Base-by-base conservation (phyloP, 1,140 invertebrate genomes). In the Bombus superbus region DNA sequence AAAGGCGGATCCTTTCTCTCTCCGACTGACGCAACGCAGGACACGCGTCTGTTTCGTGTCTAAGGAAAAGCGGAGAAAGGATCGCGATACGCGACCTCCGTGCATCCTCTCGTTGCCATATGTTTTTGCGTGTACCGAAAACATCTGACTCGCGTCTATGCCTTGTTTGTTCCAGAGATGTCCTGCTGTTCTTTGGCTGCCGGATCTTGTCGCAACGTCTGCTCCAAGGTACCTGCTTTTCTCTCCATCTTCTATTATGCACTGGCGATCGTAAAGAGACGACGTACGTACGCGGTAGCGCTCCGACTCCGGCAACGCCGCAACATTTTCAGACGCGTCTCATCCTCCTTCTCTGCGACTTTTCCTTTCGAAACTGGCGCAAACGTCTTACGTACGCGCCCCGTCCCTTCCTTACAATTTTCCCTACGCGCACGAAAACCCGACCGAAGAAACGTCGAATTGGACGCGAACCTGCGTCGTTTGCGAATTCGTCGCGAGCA, bases 151-250 rank as follows among this genome's bases (percentile, higher is more conserved):
- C 72, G 76, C 83, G 59, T 84, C 77, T 40, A 4, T 74, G 62
- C 62, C 82, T 88, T 86, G 72, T 88, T 81, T 92, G 73, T 94
- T 93, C n/a, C 93, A 94, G 93, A 94, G 81, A 94, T 94, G 86
- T 91, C 92, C 74, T 94, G 93, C 86, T 94, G 93, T 59, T 89
- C 91, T 22, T 40, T 86, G 77, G 92, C 93, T 25, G 82, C 92
- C 64, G 93, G 93, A 35, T 91, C 92, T 68, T 94, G 93, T 88
- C 92, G 93, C 82, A 93, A 83, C 38, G 92, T 92, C 59, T 94
- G 93, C 83, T 94, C 93, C 9, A 92, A 94, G 92, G 93, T 94
- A 90, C 10, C 4, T 6, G 1, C 64, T 42, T 44, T n/a, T 35
- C 64, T 18, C n/a, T 66, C 62, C 0, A 15, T n/a, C 15, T 66